Evolutionary conservation across 2,797 vertebrate genomes (phyloP), one percentile per base, ranked within the genome.

Genomic region (Pachyuromys duprasi): DNA sequence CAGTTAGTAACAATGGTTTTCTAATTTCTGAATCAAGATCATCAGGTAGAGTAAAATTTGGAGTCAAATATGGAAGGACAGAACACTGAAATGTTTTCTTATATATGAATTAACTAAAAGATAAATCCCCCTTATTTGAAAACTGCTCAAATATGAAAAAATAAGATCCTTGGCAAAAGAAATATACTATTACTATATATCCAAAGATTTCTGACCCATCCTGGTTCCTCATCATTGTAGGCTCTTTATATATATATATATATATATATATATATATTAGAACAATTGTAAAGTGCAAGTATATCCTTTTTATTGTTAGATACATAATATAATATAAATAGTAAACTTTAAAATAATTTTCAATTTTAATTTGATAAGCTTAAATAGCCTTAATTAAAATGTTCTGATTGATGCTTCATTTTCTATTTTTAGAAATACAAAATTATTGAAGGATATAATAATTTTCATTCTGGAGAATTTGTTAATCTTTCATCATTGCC

Each of bases 361-460:
- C 13, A 65, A 39, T 45, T 84, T 97, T 39, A 95, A 78, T 69
- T 39, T 82, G 49, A 75, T 39, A 67, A 92, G 36, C 57, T 88
- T 86, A 36, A 95, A 84, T 95, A 94, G 60, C 70, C 15, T 93
- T 80, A 33, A 91, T 89, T 96, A 63, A 63, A 78, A 28, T 86
- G 95, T 96, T 92, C 45, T 92, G 36, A 78, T 63, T 49, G 86
- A 87, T 1, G 28, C 60, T 84, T 55, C 28, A 67, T 93, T 94
- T 94, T 92, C 60, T 84, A 20, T 76, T 95, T 95, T 88, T 79
- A 60, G 60, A 89, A 90, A 70, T 17, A 24, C 75, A 63, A 91
- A 96, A 90, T 94, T 24, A 95, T 79, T 76, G 96, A 90, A 91
- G 95, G 65, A 96, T 72, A 79, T 72, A 75, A 75, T 42, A 86